A percentile compares a stretch with the other conserved stretches of the same genome.
These are phyloP conservation scores for Stenchaetothrips biformis DNA, from an alignment of 2,888 invertebrate species.

Conservation along the genomic window DNA sequence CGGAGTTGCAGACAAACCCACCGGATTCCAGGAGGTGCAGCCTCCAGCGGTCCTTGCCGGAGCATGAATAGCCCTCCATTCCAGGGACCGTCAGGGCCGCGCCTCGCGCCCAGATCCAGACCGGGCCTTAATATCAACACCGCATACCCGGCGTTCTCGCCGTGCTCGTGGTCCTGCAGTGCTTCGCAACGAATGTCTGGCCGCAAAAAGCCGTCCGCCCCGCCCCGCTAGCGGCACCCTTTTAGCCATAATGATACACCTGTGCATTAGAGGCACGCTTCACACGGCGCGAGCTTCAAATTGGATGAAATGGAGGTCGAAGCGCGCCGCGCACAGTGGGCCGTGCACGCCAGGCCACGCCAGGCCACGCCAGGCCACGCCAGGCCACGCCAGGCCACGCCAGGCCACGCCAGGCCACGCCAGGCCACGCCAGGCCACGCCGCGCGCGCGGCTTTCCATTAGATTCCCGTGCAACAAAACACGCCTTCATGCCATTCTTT, in stretches of 20 bases:
- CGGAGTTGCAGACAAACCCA: too few relatives aligned
- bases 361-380: neutral
- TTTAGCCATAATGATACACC: constrained; percentile 20
- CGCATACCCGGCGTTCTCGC: too few relatives aligned
- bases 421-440: neutral
- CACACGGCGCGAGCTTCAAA: neutral
- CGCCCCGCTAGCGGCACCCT: neutral
- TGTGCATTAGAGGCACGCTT: constrained; percentile 2
- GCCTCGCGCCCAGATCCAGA: too few relatives aligned
- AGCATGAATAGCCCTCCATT: too few relatives aligned
- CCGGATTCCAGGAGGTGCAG: too few relatives aligned
- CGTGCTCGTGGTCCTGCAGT: too few relatives aligned
- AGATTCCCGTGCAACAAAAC: neutral
- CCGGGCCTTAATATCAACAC: too few relatives aligned
- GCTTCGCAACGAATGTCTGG: too few relatives aligned
- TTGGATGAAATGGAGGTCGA: constrained; percentile 11
- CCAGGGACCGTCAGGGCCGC: too few relatives aligned
- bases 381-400: neutral
- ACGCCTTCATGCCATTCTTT: too few relatives aligned
- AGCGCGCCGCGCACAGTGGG: neutral
- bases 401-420: neutral
- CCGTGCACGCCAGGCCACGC: neutral
- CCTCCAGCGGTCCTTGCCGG: too few relatives aligned
- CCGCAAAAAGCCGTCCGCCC: neutral
- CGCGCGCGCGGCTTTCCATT: neutral